Evolutionary conservation across 2,888 invertebrate species (phyloP).

Genomic region (Protophormia terraenovae): DNA sequence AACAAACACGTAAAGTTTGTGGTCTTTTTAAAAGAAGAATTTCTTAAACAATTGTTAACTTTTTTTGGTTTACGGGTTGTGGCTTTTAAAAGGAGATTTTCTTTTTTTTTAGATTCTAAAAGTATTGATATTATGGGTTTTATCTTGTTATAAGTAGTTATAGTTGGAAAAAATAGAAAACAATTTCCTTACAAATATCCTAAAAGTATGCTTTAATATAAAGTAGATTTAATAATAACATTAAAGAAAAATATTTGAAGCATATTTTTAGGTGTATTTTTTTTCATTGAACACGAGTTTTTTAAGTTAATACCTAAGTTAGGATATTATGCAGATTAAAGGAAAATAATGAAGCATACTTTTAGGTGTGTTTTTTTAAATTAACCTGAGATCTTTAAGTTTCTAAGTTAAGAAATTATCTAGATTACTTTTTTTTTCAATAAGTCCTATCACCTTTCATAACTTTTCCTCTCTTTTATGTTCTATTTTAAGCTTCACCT

Average conservation of each 20-base stretch:
- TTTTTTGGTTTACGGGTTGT: slow-evolving; percentile 25
- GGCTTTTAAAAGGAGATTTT: slow-evolving; percentile 2
- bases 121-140: slow-evolving; percentile 20
- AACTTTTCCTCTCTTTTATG: no score
- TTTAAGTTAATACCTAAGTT: no score
- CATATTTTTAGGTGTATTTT: slow-evolving; percentile 9
- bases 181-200: slow-evolving; percentile 32
- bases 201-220: neutral
- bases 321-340: no score
- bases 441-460: neutral
- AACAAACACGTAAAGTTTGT: slow-evolving; percentile 25
- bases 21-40: no score
- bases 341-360: no score
- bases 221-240: neutral
- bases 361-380: no score
- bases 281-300: neutral
- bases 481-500: neutral
- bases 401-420: no score
- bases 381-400: no score
- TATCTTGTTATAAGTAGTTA: neutral
- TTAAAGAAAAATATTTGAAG: neutral
- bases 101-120: neutral
- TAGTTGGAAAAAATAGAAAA: slow-evolving; percentile 1
- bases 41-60: slow-evolving; percentile 7
- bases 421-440: neutral